Conservation (phyloP, 1,140 invertebrate species). For the Meloidogyne floridensis region DNA sequence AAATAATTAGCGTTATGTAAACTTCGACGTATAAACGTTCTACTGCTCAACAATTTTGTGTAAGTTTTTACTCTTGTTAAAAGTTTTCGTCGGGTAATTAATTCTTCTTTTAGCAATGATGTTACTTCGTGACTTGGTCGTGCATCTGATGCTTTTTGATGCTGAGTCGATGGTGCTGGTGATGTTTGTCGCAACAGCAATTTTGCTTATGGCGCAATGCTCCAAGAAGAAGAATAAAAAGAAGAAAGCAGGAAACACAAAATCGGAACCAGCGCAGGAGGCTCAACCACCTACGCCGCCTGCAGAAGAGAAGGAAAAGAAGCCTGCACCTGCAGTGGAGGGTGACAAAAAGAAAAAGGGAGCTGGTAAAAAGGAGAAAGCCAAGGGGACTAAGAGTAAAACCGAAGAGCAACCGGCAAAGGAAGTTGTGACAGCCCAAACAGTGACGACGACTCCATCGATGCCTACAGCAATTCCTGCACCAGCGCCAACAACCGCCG, state of each 20-base stretch:
- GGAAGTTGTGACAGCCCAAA: background rate
- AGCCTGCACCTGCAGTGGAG: background rate
- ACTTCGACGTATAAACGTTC: background rate
- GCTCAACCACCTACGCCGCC: background rate
- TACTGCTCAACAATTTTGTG: background rate
- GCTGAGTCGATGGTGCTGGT: background rate
- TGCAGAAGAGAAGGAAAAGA: background rate
- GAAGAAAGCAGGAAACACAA: background rate
- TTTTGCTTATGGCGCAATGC: background rate
- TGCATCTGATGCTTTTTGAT: background rate
- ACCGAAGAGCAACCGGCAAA: background rate
- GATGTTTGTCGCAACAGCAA: background rate
- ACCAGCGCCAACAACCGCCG: background rate
- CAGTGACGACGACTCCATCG: background rate
- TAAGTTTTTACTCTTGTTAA: background rate
- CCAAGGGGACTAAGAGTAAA: background rate
- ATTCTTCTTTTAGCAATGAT: background rate
- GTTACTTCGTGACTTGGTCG: background rate
- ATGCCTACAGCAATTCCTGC: background rate
- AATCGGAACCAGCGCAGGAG: background rate
- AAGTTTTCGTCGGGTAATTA: background rate
- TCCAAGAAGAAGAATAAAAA: background rate
- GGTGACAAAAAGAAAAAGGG: background rate
- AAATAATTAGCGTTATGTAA: too few relatives aligned
- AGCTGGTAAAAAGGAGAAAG: background rate